A percentile compares a stretch with the other conserved stretches of the same genome.
Conservation (phyloP, 2,113 vertebrate genomes). For the Zapornia atra region DNA sequence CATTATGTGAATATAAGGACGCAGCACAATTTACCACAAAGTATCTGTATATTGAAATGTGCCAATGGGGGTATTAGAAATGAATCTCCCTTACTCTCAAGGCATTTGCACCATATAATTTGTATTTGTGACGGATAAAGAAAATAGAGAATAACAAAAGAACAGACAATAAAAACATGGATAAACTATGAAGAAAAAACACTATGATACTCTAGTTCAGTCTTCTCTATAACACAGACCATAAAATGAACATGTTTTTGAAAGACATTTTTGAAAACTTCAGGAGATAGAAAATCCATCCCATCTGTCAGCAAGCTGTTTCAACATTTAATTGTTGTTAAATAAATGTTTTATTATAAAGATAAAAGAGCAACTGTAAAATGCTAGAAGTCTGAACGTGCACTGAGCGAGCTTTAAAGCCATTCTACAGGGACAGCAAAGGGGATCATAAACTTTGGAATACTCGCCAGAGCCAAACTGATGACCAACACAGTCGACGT, state of each 20-base stretch:
- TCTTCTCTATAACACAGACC: not conserved
- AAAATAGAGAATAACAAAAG: not conserved
- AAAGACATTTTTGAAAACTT: constrained; percentile 44
- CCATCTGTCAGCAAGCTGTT: constrained; percentile 53
- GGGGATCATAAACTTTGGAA: not conserved
- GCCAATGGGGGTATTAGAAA: not conserved
- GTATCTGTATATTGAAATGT: not conserved
- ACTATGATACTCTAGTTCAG: not conserved
- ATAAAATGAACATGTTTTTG: constrained; percentile 10
- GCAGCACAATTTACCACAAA: not conserved
- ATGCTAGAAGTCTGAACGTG: not conserved
- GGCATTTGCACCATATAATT: not conserved
- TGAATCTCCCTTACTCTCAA: not conserved
- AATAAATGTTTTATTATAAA: constrained; percentile 42
- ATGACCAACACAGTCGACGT: not conserved
- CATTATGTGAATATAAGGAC: not conserved
- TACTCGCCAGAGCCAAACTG: not conserved
- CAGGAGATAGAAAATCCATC: constrained; percentile 13
- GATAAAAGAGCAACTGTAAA: constrained; percentile 46
- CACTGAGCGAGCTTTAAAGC: not conserved
- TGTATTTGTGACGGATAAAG: not conserved
- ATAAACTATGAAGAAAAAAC: not conserved
- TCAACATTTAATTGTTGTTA: constrained; percentile 50
- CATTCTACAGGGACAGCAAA: not conserved
- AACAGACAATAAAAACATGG: not conserved